Evolutionary conservation across 1,140 invertebrate species (phyloP), one percentile per base, ranked within the genome.

Genomic region (Drosophila lacertosa): DNA sequence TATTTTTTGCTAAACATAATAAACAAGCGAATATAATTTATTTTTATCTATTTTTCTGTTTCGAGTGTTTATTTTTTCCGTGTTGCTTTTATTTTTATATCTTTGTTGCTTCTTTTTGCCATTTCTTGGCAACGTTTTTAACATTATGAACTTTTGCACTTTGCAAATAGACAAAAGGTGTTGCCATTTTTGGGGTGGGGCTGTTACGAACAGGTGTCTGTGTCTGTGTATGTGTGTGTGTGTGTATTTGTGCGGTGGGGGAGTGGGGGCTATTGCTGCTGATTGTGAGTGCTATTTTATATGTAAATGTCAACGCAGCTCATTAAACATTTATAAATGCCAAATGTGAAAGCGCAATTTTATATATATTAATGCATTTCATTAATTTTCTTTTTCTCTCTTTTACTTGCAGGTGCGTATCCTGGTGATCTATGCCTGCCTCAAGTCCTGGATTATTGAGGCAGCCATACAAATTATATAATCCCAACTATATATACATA

Each of bases 361-460:
- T 64, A 60, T 47, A 64, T 54, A 57, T 53, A 22, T 48, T 26
- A 39, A n/a, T n/a, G n/a, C n/a, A n/a, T n/a, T 32, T 29, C 57
- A 11, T 9, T 10, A 29, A 18, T 54, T 6, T 35, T 20, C 15
- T 58, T 54, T 39, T 29, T 73, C n/a, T 44, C 9, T 65, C 35
- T 69, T 33, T 24, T 66, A 10, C n/a, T 48, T 84, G n/a, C 66
- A 86, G 82, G 82, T 86, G 74, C 62, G 82, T 86, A 86, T 89
- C 50, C 55, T 69, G 5, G 35, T 75, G 59, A 45, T 76, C 45
- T 10, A 33, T 88, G 82, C 58, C 82, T 88, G 82, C 82, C 86
- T 89, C 86, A 89, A 89, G 86, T 89, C 86, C 86, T 89, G 86
- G 86, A 89, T 89, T 89, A 89, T 89, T 89, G 86, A 89, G 86